These are phyloP conservation scores for Myotis davidii DNA, from an alignment of 2,113 vertebrate species.

Conservation along the genomic window DNA sequence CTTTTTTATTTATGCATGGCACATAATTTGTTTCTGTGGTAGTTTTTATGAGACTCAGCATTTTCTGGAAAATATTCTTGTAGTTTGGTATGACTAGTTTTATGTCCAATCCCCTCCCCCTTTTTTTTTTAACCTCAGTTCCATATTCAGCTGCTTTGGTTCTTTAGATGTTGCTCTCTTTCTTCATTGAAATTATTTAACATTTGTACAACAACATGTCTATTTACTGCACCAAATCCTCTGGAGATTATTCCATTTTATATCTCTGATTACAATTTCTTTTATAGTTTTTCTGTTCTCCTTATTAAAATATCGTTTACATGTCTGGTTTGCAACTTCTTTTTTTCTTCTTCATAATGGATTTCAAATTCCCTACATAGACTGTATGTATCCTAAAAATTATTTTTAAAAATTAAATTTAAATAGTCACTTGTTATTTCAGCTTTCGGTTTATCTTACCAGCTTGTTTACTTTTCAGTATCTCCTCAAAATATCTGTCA, in stretches of 20 bases:
- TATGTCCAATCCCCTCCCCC: background rate
- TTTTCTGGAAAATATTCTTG: background rate
- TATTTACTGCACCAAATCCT: background rate
- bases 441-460: conserved; percentile 12
- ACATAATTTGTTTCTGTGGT: conserved; percentile 2
- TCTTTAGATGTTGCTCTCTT: conserved; percentile 1
- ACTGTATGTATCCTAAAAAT: background rate
- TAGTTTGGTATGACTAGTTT: background rate
- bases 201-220: background rate
- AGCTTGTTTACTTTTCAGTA: background rate
- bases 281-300: background rate
- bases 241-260: background rate
- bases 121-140: background rate
- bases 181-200: conserved; percentile 24
- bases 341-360: background rate
- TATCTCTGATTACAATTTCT: background rate
- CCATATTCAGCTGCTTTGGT: background rate
- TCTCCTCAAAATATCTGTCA: background rate
- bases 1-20: background rate
- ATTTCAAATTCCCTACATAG: background rate
- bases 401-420: background rate
- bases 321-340: background rate
- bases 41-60: background rate
- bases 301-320: background rate
- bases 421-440: background rate